These are phyloP conservation scores for Dorcus hopei DNA, from an alignment of 2,888 invertebrate species.

Conservation along the genomic window DNA sequence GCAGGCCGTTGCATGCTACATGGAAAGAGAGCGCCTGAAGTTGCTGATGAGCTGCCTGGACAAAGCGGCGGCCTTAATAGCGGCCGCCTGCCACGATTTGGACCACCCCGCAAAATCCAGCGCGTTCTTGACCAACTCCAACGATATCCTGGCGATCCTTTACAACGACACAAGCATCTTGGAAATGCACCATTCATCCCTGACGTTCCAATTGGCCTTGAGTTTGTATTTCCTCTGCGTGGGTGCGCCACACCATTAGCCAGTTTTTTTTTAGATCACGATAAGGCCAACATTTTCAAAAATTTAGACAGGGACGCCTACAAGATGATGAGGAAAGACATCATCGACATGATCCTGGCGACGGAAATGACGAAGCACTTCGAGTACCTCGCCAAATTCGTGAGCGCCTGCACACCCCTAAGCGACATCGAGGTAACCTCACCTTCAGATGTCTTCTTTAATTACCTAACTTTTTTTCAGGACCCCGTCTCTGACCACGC, in stretches of 20 bases:
- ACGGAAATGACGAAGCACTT: constrained; percentile 99
- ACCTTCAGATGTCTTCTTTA: no score
- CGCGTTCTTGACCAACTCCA: constrained; percentile 89
- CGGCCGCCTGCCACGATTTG: constrained; percentile 93
- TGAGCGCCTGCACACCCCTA: constrained; percentile 81
- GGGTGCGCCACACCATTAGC: no score
- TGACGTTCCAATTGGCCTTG: constrained; percentile 90
- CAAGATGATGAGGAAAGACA: constrained; percentile 81
- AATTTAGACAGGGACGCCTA: constrained; percentile 86
- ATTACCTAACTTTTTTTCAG: no score
- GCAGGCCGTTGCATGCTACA: constrained; percentile 87
- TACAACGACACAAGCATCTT: constrained; percentile 95
- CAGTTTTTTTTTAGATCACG: constrained; percentile 61
- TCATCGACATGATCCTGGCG: constrained; percentile 98
- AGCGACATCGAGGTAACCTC: no score
- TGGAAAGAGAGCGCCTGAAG: constrained; percentile 81
- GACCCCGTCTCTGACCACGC: constrained; percentile 25
- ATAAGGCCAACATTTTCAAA: constrained; percentile 93
- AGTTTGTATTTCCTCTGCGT: constrained; percentile 48
- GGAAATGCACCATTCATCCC: constrained; percentile 94
- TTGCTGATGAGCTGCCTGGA: constrained; percentile 84
- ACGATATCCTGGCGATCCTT: constrained; percentile 83
- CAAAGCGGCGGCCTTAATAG: constrained; percentile 85
- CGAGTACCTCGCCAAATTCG: constrained; percentile 96
- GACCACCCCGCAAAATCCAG: constrained; percentile 96